Conservation (phyloP, 1,140 invertebrate genomes). For the Reticulitermes speratus region DNA sequence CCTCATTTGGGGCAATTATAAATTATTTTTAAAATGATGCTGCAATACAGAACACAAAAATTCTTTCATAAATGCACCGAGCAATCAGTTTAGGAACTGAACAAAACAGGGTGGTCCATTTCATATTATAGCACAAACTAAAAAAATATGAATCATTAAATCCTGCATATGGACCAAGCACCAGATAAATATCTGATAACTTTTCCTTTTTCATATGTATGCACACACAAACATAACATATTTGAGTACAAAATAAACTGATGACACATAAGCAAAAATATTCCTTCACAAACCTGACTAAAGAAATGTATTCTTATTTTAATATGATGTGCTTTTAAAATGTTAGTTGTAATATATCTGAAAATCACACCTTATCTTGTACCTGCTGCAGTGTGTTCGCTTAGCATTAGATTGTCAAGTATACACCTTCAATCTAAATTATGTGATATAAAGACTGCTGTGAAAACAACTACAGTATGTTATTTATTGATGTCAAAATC, state of each 20-base stretch:
- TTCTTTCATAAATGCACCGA: no score
- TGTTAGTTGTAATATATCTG: not conserved
- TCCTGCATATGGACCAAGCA: no score
- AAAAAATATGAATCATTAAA: no score
- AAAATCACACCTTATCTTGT: slow-evolving; percentile 16
- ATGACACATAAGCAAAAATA: not conserved
- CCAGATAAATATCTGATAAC: no score
- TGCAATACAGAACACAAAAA: no score
- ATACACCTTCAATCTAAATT: not conserved
- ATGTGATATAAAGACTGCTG: slow-evolving; percentile 4
- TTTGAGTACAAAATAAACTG: not conserved
- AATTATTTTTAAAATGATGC: no score
- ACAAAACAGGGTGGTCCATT: no score
- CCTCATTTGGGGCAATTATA: no score
- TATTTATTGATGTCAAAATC: not conserved
- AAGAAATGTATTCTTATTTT: not conserved
- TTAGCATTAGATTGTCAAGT: not conserved
- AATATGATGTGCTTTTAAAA: not conserved
- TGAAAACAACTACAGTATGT: not conserved
- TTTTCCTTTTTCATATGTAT: not conserved
- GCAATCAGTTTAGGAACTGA: no score
- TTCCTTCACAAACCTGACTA: not conserved
- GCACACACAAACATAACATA: slow-evolving; percentile 7
- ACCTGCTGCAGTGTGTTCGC: not conserved
- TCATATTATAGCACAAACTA: no score